A percentile compares a stretch with the other conserved stretches of the same genome.
These are phyloP conservation scores for Heliornis fulica DNA, from an alignment of 2,113 vertebrate genomes.

Conservation along the genomic window DNA sequence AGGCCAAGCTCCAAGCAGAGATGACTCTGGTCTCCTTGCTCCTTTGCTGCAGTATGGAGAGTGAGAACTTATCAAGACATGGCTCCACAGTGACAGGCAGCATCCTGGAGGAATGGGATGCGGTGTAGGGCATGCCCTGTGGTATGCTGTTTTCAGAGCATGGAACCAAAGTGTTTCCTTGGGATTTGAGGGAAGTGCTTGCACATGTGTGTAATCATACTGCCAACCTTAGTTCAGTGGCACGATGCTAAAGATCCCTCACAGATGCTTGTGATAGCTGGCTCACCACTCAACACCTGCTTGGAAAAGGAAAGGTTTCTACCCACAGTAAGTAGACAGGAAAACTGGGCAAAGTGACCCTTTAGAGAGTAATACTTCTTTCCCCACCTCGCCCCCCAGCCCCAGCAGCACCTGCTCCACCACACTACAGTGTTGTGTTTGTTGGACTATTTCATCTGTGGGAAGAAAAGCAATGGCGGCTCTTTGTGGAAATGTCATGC, in stretches of 20 bases:
- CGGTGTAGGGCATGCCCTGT: fast-evolving
- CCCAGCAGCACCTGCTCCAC: neutral
- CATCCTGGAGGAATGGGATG: fast-evolving
- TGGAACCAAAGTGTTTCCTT: neutral
- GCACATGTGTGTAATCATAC: fast-evolving
- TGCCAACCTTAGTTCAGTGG: neutral
- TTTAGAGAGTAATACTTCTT: neutral
- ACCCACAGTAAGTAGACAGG: neutral
- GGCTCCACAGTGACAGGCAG: neutral
- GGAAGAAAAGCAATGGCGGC: neutral
- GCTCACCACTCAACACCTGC: fast-evolving
- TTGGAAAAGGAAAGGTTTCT: neutral
- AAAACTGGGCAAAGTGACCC: neutral
- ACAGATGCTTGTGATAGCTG: neutral
- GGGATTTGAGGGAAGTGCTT: neutral
- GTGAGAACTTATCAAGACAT: neutral
- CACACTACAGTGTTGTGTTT: fast-evolving
- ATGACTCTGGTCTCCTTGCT: neutral
- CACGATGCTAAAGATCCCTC: fast-evolving
- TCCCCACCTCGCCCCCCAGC: neutral
- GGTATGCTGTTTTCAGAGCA: neutral
- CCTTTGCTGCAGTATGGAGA: neutral
- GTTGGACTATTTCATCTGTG: neutral
- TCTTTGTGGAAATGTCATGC: neutral
- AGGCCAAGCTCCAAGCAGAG: neutral